Conservation (phyloP, 2,797 vertebrate species). For the Crocodylus rhombifer region DNA sequence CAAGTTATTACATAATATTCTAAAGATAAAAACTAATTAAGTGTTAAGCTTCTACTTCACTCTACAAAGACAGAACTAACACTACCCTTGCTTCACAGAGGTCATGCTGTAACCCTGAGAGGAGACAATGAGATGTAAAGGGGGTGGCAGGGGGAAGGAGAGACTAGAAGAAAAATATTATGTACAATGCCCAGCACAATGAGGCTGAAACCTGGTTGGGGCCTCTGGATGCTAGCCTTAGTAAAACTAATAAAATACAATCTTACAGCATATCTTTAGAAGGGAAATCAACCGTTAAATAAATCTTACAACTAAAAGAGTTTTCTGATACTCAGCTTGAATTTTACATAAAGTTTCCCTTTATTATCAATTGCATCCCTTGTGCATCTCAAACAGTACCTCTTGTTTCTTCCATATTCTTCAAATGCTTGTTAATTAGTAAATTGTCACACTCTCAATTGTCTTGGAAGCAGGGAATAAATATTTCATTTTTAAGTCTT, state of each 20-base stretch:
- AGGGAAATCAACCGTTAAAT: background rate
- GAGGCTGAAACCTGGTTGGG: background rate
- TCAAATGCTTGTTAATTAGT: background rate
- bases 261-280: background rate
- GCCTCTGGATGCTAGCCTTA: background rate
- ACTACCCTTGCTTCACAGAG: too few species aligned
- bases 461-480: background rate
- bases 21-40: too few species aligned
- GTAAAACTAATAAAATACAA: background rate
- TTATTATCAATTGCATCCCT: background rate
- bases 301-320: background rate
- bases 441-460: background rate
- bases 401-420: background rate
- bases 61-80: too few species aligned
- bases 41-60: too few species aligned
- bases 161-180: background rate
- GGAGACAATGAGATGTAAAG: too few species aligned
- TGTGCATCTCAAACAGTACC: background rate
- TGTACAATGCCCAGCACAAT: background rate
- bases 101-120: too few species aligned
- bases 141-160: too few species aligned
- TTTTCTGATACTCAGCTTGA: background rate
- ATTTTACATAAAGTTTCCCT: background rate
- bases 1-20: too few species aligned
- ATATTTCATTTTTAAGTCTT: background rate